Evolutionary conservation across 2,888 invertebrate genomes (phyloP).

Genomic region (Epinotia demarniana): DNA sequence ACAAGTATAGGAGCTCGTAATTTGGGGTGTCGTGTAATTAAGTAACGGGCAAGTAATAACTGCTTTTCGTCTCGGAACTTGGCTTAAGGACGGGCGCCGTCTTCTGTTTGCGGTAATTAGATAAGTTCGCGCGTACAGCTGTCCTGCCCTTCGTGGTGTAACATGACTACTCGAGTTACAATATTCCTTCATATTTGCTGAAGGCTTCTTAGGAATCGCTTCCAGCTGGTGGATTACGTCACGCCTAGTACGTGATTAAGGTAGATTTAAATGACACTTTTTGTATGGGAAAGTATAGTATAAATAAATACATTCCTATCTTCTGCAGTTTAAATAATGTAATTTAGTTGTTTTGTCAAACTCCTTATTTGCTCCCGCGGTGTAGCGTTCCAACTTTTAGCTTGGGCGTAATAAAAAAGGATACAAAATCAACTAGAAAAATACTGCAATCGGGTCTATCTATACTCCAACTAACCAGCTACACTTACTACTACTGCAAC

Average conservation of each 20-base stretch:
- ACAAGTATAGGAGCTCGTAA: neutral
- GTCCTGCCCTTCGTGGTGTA: constrained; percentile 52
- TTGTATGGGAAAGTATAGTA: too few species aligned
- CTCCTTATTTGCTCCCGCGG: neutral
- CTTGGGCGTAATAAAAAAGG: neutral
- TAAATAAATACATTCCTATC: too few species aligned
- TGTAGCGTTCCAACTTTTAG: neutral
- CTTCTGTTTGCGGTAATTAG: constrained; percentile 70
- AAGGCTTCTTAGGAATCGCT: too few species aligned
- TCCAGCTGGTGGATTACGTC: too few species aligned
- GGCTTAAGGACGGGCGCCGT: constrained; percentile 54
- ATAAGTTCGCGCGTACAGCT: constrained; percentile 67
- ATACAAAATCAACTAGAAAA: neutral
- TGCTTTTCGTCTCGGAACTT: constrained; percentile 49
- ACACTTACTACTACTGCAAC: too few species aligned
- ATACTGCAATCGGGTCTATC: neutral
- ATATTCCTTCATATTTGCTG: neutral
- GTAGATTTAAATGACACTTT: neutral
- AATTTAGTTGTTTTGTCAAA: neutral
- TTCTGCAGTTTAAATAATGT: too few species aligned
- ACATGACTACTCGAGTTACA: constrained; percentile 52
- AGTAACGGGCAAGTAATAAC: constrained; percentile 44
- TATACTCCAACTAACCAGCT: too few species aligned
- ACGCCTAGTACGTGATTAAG: too few species aligned
- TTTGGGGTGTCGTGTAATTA: constrained; percentile 27